Evolutionary conservation across 2,888 invertebrate species (phyloP), one percentile per base, ranked within the genome.

Genomic region (Rutpela maculata): DNA sequence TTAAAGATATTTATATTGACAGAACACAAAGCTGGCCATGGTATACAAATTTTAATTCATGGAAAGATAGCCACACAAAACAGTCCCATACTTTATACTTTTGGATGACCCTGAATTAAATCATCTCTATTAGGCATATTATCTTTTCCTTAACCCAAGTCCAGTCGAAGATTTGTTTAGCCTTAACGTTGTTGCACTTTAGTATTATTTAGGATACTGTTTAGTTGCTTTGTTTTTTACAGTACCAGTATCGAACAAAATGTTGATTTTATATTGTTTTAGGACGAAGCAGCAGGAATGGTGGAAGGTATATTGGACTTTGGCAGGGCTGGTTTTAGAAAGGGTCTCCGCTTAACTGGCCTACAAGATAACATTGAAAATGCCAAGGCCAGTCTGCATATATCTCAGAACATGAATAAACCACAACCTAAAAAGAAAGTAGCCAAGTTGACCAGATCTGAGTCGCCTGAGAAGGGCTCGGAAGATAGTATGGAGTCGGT

Each of bases 211-310:
- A 65, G 38, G 19, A 17, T n/a, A 63, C 18, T n/a, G 18, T 17
- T 11, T 31, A 63, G 31, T n/a, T n/a, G 63, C 63, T 63, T 63
- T 38, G 18, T 22, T 15, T 38, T 18, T 12, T 43, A 4, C 4
- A 43, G 3, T 15, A 3, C 17, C 10, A 1, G 4, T 31, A 62
- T 35, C 15, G 11, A 31, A 10, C 35, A 31, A 35, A 1, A 31
- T 31, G 35, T 35, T 10, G 15, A 63, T 35, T 65, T 18, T 43
- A 19, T 15, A 38, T 65, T 43, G 10, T 65, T 65, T 17, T 84
- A 93, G 93, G 93, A 93, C 77, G 93, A 93, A 86, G 93, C 93
- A 0, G 93, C 93, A 0, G 93, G 93, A 0, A 91, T 93, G 90
- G 92, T 93, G 89, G 93, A 93, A 85, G 93, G 93, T 0, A 89